Evolutionary conservation across 2,797 vertebrate genomes (phyloP), one percentile per base, ranked within the genome.

Genomic region (Centropyge bicolor): DNA sequence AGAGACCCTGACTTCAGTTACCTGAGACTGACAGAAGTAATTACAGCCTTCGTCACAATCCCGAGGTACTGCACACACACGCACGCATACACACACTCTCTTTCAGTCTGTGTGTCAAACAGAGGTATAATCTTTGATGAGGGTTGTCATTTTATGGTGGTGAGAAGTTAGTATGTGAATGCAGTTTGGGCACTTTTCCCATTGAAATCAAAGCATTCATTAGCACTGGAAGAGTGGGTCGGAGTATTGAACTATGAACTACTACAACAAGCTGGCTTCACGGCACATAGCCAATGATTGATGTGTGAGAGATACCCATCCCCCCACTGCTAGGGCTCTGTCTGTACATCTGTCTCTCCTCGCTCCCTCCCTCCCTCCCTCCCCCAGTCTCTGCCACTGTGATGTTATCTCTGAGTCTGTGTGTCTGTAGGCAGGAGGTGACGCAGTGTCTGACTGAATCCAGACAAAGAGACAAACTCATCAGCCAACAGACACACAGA

Each of bases 381-480:
- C 90, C 73, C 83, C 75, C 89, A 79, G 91, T 90, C 93, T 93
- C 93, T 95, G 94, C 93, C 95, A 95, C 94, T 95, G 94, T 93
- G 95, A 96, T 96, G 95, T 94, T 96, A 96, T 96, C 96, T 95
- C 93, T 70, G 93, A 92, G 95, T 96, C 95, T 95, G 95, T 95
- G 93, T 95, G 95, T 96, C 95, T 96, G 95, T 96, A 95, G 94
- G 95, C 95, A 96, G 94, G 95, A 95, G 95, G 95, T 95, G 96
- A 96, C 96, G 96, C 96, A 96, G 95, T 96, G 95, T 96, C 96
- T 96, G 95, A 94, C 94, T 95, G 93, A 93, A 95, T 92, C 92
- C 94, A 96, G 95, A 96, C 96, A 96, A 96, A 96, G 95, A 96
- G 92, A 94, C 95, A 96, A 95, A 96, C 95, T 96, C 95, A 94